A percentile compares a stretch with the other conserved stretches of the same genome.
Conservation (phyloP, 2,797 vertebrate species). For the Discoglossus pictus region DNA sequence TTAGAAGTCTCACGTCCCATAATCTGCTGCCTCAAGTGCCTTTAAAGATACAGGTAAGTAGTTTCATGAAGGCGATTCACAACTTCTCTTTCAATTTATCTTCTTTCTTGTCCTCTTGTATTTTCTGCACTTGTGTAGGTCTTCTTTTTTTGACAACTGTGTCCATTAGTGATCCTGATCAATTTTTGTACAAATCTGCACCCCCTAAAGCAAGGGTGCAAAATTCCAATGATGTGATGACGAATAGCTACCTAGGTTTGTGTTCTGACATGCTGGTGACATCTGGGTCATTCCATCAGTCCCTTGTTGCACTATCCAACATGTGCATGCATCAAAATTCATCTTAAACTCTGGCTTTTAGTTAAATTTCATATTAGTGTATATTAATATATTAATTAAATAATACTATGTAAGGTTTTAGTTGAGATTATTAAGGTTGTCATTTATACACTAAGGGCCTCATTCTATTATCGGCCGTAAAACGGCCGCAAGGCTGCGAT, state of each 20-base stretch:
- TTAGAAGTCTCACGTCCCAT: too few species aligned
- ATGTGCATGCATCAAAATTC: neutral
- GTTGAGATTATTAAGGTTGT: too few species aligned
- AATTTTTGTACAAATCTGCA: slow-evolving; percentile 83
- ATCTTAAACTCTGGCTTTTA: neutral
- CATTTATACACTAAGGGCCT: too few species aligned
- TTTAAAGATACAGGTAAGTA: too few species aligned
- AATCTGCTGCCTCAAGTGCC: too few species aligned
- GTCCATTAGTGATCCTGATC: slow-evolving; percentile 74
- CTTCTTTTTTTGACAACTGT: slow-evolving; percentile 81
- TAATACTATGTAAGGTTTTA: too few species aligned
- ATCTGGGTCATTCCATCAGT: too few species aligned
- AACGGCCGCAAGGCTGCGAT: too few species aligned
- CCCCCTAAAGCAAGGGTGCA: slow-evolving; percentile 66
- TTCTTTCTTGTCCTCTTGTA: slow-evolving; percentile 59
- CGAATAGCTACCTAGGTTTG: slow-evolving; percentile 91
- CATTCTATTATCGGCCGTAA: too few species aligned
- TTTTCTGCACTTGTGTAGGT: slow-evolving; percentile 58
- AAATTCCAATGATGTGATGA: slow-evolving; percentile 70
- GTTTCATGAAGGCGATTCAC: too few species aligned
- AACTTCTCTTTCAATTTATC: slow-evolving; percentile 17
- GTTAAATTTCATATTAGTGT: neutral
- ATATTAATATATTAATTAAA: too few species aligned
- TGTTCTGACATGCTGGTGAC: slow-evolving; percentile 61
- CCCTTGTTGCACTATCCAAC: neutral